phyloP scores from a whole-genome alignment of 1,140 invertebrate genomes.

The Berghia stephanieae region DNA sequence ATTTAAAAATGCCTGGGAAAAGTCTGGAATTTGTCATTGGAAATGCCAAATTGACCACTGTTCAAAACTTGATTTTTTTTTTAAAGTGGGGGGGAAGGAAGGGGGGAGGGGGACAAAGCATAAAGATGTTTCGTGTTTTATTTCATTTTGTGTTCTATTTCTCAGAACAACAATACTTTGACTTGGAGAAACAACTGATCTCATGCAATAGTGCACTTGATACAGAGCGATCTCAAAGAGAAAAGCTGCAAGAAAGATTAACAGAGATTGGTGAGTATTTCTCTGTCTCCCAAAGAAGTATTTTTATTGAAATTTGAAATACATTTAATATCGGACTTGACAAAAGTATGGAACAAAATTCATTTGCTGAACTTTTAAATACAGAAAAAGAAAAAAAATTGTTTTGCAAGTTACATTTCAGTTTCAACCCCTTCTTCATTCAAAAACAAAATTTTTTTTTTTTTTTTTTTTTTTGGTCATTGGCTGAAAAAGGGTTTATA shows the following conservation, averaged over 20 bases:
- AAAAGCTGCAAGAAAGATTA: constrained; percentile 39
- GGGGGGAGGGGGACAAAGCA: no score
- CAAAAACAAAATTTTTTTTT: background rate
- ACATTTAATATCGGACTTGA: background rate
- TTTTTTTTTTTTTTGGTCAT: constrained; percentile 1
- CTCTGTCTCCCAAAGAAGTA: no score
- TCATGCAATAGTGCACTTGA: constrained; percentile 50
- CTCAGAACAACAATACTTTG: constrained; percentile 65
- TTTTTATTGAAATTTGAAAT: background rate
- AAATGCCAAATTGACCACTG: background rate
- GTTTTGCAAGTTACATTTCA: no score
- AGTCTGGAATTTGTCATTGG: background rate
- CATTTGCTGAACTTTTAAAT: background rate
- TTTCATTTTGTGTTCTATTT: background rate
- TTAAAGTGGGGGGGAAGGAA: background rate
- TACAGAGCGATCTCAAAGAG: constrained; percentile 40
- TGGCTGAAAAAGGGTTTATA: background rate
- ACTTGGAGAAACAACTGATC: constrained; percentile 62
- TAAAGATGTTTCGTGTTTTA: no score
- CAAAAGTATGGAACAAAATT: background rate
- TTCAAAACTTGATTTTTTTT: background rate
- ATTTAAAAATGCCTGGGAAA: background rate
- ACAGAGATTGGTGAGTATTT: constrained; percentile 49
- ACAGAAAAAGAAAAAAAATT: background rate
- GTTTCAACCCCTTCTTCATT: no score